phyloP scores from a whole-genome alignment of 2,113 vertebrate species.

The Gopherus flavomarginatus region DNA sequence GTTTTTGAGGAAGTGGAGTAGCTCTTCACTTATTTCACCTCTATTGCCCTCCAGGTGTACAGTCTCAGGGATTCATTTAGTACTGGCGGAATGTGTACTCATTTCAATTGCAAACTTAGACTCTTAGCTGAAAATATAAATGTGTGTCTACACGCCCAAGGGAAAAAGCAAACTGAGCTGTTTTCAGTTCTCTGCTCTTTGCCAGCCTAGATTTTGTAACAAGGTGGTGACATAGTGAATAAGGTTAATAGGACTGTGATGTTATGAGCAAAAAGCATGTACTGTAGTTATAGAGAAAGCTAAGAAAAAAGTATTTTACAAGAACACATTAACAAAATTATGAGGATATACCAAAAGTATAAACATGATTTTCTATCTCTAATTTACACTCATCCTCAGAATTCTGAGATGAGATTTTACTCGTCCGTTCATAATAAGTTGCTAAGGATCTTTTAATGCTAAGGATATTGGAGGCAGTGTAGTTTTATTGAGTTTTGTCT shows the following conservation, averaged over 20 bases:
- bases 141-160: fast-evolving
- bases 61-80: fast-evolving
- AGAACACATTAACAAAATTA: background rate
- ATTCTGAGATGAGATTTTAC: background rate
- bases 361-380: conserved; percentile 8
- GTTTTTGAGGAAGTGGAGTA: background rate
- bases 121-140: background rate
- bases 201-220: background rate
- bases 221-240: conserved; percentile 15
- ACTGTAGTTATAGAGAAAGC: background rate
- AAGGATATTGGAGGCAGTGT: background rate
- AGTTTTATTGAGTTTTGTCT: background rate
- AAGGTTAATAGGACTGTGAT: background rate
- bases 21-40: background rate
- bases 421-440: background rate
- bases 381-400: background rate
- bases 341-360: background rate
- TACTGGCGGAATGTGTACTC: background rate
- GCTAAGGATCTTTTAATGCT: background rate
- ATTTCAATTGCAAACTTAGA: conserved; percentile 7
- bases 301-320: background rate
- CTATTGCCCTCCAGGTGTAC: background rate
- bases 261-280: fast-evolving
- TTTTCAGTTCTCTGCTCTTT: background rate
- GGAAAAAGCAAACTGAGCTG: background rate